Conservation (phyloP, 2,113 vertebrate genomes). For the Acinonyx jubatus region DNA sequence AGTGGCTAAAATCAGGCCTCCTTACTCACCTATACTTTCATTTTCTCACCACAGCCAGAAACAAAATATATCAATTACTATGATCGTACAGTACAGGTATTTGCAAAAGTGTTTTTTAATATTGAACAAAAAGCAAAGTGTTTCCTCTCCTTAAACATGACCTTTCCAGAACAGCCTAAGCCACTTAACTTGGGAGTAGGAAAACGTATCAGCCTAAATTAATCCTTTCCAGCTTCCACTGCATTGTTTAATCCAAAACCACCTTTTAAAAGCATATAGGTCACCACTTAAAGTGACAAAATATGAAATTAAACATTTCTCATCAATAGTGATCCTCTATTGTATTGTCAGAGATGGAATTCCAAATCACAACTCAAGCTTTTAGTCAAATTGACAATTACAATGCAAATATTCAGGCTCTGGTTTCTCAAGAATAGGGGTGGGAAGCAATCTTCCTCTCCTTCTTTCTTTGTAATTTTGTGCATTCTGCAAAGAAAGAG, state of each 20-base stretch:
- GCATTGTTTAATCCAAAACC: slow-evolving; percentile 66
- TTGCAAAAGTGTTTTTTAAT: slow-evolving; percentile 44
- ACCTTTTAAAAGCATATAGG: slow-evolving; percentile 62
- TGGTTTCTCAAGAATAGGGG: slow-evolving; percentile 57
- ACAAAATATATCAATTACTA: slow-evolving; percentile 42
- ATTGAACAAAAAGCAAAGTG: slow-evolving; percentile 61
- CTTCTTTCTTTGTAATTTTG: slow-evolving; percentile 71
- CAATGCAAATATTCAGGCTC: slow-evolving; percentile 37
- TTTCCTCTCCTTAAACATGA: slow-evolving; percentile 68
- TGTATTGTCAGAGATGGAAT: slow-evolving; percentile 68
- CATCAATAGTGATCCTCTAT: slow-evolving; percentile 53
- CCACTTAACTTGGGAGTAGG: slow-evolving; percentile 47
- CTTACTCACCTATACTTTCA: not conserved
- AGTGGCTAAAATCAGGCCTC: not conserved
- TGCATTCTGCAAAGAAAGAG: slow-evolving; percentile 64
- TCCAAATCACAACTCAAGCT: slow-evolving; percentile 58
- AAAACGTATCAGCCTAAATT: slow-evolving; percentile 44
- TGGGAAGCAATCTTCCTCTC: slow-evolving; percentile 68
- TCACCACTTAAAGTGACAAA: slow-evolving; percentile 70
- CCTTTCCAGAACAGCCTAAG: slow-evolving; percentile 57
- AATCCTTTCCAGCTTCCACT: slow-evolving; percentile 61
- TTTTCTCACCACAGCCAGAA: not conserved
- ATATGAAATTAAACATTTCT: slow-evolving; percentile 70
- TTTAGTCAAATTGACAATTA: slow-evolving; percentile 74
- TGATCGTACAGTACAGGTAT: not conserved